Evolutionary conservation across 1,140 invertebrate genomes (phyloP).

Genomic region (Sycophila sp.): DNA sequence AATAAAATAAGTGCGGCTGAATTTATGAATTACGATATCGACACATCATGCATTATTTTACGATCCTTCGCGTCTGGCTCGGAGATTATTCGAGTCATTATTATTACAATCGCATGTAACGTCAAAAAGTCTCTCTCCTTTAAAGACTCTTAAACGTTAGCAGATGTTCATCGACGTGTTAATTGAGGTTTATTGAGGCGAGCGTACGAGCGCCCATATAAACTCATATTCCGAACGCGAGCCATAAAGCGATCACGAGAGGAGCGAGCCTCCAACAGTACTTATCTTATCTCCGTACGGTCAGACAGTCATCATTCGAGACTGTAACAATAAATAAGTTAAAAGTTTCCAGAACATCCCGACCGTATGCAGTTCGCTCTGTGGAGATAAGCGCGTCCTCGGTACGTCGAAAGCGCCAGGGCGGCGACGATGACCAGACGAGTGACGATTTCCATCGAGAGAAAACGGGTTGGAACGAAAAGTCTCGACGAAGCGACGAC

Average conservation of each 20-base stretch:
- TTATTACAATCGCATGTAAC: background rate
- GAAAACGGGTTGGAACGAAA: too few species aligned
- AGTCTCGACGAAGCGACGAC: too few species aligned
- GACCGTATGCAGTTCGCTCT: too few species aligned
- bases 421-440: background rate
- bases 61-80: background rate
- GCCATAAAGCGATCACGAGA: conserved; percentile 1
- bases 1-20: too few species aligned
- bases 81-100: background rate
- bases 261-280: background rate
- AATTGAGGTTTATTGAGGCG: background rate
- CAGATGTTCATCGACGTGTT: conserved; percentile 16
- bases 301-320: background rate
- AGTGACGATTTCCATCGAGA: conserved; percentile 4
- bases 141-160: conserved; percentile 2
- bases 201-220: background rate
- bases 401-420: too few species aligned
- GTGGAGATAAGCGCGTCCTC: too few species aligned
- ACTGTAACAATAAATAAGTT: conserved; percentile 10
- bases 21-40: too few species aligned
- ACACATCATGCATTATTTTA: too few species aligned
- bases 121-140: background rate
- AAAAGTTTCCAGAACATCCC: conserved; percentile 8
- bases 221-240: background rate
- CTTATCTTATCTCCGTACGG: background rate